Evolutionary conservation across 2,113 vertebrate genomes (phyloP).

Genomic region (Camelus bactrianus): DNA sequence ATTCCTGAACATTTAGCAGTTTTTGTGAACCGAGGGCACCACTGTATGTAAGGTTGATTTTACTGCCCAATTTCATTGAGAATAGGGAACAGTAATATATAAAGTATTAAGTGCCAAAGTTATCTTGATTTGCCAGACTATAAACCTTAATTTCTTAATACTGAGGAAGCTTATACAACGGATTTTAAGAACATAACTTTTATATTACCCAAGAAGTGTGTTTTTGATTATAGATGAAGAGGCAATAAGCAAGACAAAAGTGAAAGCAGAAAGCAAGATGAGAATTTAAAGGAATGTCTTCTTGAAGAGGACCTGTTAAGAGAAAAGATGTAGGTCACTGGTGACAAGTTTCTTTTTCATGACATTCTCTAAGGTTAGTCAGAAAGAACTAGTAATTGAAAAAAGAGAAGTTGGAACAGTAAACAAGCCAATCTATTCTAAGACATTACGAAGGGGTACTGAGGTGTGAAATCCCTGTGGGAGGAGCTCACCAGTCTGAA

Average conservation of each 20-base stretch:
- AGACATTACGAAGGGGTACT: constrained; percentile 7
- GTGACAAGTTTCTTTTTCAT: constrained; percentile 54
- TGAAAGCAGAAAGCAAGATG: constrained; percentile 45
- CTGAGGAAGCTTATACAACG: not conserved
- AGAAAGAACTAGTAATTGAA: constrained; percentile 58
- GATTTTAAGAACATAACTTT: constrained; percentile 47
- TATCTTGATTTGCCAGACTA: not conserved
- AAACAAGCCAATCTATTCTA: constrained; percentile 54
- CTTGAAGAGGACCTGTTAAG: not conserved
- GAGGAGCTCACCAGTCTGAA: constrained; percentile 10
- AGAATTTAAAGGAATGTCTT: constrained; percentile 58
- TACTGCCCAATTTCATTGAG: constrained; percentile 36
- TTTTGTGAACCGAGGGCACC: not conserved
- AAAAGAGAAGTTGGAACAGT: constrained; percentile 25
- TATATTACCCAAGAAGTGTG: constrained; percentile 5
- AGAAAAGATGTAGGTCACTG: not conserved
- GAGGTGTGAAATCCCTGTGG: constrained; percentile 21
- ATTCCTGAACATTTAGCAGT: constrained; percentile 20
- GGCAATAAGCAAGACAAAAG: constrained; percentile 45
- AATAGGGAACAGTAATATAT: constrained; percentile 23
- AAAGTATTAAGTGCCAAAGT: constrained; percentile 51
- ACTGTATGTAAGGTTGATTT: constrained; percentile 18
- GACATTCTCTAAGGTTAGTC: constrained; percentile 52
- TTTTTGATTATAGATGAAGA: constrained; percentile 42
- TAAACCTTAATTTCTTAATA: constrained; percentile 38